Base-by-base conservation (phyloP, 2,888 invertebrate genomes). In the Hirtodrosophila duncani region DNA sequence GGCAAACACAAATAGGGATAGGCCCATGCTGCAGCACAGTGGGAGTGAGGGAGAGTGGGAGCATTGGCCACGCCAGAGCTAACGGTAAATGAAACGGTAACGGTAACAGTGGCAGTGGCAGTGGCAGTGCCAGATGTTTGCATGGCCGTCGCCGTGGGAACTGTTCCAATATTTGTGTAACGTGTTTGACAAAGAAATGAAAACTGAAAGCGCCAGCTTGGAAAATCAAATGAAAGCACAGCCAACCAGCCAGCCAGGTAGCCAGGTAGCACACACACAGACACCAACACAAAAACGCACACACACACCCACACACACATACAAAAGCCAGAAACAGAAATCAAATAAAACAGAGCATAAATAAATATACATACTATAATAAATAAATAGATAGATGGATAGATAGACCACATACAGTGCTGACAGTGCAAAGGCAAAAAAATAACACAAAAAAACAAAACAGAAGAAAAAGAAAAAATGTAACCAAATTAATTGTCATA, bases 141-240 rank as follows among this genome's bases (percentile, higher is more conserved):
- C 80, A 55, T 59, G 67, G 59, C 67, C 61, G 61, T 62, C 52
- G 42, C 78, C 56, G 56, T 69, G 81, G 71, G 78, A 80, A 63
- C 74, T 81, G 64, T 68, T 79, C 74, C 75, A 80, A 80, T 80
- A 82, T 80, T 80, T 81, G 69, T 65, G 79, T 82, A 82, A 82
- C 82, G 79, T 77, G 77, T 75, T 75, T 64, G 78, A 81, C 72
- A 74, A 74, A 77, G 72, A 74, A 74, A 74, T 74, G 78, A 74
- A 80, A 80, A 71, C 72, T 67, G 81, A 74, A 80, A 80, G 72
- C 72, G 72, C 72, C 65, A 74, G 71, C 75, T 72, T 78, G 71
- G 71, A 74, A 74, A 74, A 80, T 77, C 72, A 74, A 80, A 74
- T 74, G 81, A 65, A 67, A 64, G 49, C 63, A 62, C 46, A 53